phyloP scores from a whole-genome alignment of 1,140 invertebrate genomes.

The Centruroides sculpturatus region DNA sequence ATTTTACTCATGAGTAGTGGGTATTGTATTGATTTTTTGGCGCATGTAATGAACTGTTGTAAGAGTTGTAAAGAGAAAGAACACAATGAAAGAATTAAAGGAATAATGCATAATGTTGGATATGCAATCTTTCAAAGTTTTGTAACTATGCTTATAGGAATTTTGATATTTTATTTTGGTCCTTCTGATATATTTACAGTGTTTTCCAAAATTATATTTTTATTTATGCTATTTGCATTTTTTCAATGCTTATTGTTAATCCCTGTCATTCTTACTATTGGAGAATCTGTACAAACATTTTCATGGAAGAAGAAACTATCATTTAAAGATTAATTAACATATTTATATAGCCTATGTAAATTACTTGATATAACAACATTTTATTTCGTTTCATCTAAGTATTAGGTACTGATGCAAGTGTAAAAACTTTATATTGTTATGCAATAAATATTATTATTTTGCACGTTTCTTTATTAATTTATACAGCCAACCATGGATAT shows the following conservation, averaged over 20 bases:
- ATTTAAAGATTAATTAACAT: too few species aligned
- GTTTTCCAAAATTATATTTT: constrained; percentile 94
- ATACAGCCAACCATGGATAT: too few species aligned
- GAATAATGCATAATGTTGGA: constrained; percentile 74
- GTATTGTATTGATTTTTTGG: constrained; percentile 92
- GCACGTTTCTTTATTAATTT: too few species aligned
- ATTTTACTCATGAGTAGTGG: constrained; percentile 97
- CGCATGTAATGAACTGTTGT: constrained; percentile 91
- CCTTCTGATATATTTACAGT: constrained; percentile 91
- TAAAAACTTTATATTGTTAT: too few species aligned
- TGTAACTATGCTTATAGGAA: constrained; percentile 76
- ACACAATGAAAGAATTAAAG: constrained; percentile 52
- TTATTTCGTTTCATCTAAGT: too few species aligned
- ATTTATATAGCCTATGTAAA: too few species aligned
- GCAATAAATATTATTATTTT: too few species aligned
- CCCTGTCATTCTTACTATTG: constrained; percentile 54
- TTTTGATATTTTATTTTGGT: constrained; percentile 67
- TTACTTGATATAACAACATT: too few species aligned
- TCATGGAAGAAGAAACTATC: too few species aligned
- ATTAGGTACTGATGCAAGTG: too few species aligned
- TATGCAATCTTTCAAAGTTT: constrained; percentile 88
- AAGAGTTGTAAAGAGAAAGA: constrained; percentile 50
- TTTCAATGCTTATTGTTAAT: constrained; percentile 81
- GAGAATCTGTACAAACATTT: too few species aligned
- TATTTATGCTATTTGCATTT: constrained; percentile 84